Evolutionary conservation across 2,888 invertebrate species (phyloP), one percentile per base, ranked within the genome.

Genomic region (Sphaeridia pumilis): DNA sequence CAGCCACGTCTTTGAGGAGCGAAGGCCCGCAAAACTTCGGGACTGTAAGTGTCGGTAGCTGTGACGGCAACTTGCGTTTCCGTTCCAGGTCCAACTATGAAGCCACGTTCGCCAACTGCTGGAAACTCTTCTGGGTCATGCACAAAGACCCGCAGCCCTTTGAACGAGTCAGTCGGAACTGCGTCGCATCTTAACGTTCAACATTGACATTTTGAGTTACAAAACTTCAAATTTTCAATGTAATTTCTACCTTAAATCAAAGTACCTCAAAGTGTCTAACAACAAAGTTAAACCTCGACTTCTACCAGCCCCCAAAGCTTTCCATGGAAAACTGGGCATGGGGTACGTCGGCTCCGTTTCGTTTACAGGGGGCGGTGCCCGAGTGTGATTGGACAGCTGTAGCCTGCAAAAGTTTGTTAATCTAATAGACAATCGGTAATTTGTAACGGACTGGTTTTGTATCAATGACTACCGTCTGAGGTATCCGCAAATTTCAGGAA

Each of bases 131-230:
- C 62, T 2, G 59, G 60, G 26, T 52, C 46, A 46, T 52, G 52
- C 14, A 52, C 52, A 3, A 46, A 49, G n/a, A 63, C 61, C 45
- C 59, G 21, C 2, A 63, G 49, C 22, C 63, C 63, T 47, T 59
- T 61, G 48, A 63, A 63, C 2, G 61, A 58, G 36, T 61, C 63
- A 10, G 63, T 63, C 2, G 63, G 63, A 14, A 63, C 57, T 4
- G 56, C 52, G 20, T 56, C 63, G 43, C 63, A 63, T 43, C 60
- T 38, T n/a, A 43, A 7, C 4, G 24, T 21, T 22, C 14, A 24
- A 42, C 24, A 10, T 27, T 49, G 17, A 27, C 27, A 22, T 38
- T 17, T 17, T 24, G 12, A 17, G 4, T 14, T 24, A n/a, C 4
- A 12, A 49, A 20, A 22, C n/a, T n/a, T n/a, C n/a, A n/a, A n/a